Conservation (phyloP, 2,113 vertebrate genomes). For the Aspiorhynchus laticeps region DNA sequence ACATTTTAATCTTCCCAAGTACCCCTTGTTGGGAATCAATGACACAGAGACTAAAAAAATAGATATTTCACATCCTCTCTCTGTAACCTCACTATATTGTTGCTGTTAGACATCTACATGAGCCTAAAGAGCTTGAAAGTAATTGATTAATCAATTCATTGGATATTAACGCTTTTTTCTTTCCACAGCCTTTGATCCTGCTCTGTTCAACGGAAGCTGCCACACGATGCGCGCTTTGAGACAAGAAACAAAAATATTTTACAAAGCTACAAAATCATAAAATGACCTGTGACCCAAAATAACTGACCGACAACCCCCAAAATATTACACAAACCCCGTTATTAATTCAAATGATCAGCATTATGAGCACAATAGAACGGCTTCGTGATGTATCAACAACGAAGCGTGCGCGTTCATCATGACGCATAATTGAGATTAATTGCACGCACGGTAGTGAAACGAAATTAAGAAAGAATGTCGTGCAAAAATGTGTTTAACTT, state of each 20-base stretch:
- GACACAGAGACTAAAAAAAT: neutral
- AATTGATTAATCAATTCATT: slow-evolving; percentile 16
- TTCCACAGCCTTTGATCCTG: neutral
- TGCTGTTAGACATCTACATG: neutral
- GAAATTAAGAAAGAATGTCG: neutral
- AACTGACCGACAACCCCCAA: neutral
- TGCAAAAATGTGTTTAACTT: neutral
- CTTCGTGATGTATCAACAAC: neutral
- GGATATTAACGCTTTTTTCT: neutral
- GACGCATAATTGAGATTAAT: slow-evolving; percentile 13
- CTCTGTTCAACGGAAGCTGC: neutral
- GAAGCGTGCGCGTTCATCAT: neutral
- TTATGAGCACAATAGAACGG: neutral
- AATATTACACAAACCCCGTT: neutral
- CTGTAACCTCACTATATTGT: neutral
- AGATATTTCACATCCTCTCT: neutral
- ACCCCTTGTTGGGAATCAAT: neutral
- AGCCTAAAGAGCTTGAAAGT: neutral
- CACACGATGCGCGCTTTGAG: neutral
- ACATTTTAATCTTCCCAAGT: neutral
- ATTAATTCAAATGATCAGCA: neutral
- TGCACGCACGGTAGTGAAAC: neutral
- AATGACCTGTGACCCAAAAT: neutral
- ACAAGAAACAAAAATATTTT: neutral
- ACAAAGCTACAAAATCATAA: neutral